phyloP scores from a whole-genome alignment of 2,888 invertebrate genomes.

The Agrotis ipsilon region DNA sequence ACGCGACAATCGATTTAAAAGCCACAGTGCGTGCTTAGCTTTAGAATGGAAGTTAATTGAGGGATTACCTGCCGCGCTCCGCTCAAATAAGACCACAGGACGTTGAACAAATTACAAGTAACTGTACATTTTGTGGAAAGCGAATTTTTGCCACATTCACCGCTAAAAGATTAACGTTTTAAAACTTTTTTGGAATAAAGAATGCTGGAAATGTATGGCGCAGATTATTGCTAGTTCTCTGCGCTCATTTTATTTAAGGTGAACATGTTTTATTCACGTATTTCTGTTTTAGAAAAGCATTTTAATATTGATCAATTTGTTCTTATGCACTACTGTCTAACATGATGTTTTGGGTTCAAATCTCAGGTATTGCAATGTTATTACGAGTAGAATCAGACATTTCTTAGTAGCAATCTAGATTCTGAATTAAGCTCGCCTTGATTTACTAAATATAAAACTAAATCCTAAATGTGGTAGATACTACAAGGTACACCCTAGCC shows the following conservation, averaged over 20 bases:
- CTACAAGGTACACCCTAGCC: too few relatives aligned
- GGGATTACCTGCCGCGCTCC: constrained; percentile 60
- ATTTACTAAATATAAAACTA: neutral
- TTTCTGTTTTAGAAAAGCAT: neutral
- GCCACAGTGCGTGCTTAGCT: constrained; percentile 66
- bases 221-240: constrained; percentile 30
- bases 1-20: constrained; percentile 68
- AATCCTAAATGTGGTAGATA: neutral
- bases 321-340: neutral
- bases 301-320: neutral
- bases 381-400: neutral
- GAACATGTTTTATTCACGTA: constrained; percentile 3
- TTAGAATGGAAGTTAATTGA: constrained; percentile 69
- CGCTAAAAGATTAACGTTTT: constrained; percentile 29
- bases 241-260: constrained; percentile 5
- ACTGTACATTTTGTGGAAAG: constrained; percentile 43
- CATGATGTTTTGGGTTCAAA: neutral
- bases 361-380: neutral
- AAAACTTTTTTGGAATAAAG: constrained; percentile 10
- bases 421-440: neutral
- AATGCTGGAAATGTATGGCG: neutral
- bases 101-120: constrained; percentile 54
- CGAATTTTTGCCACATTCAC: constrained; percentile 43
- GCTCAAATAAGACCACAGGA: constrained; percentile 58
- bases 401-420: neutral